Percentiles rank a stretch among this genome's conserved stretches.
These are phyloP conservation scores for Dicentrarchus labrax DNA, from an alignment of 2,113 vertebrate genomes.

Conservation along the genomic window DNA sequence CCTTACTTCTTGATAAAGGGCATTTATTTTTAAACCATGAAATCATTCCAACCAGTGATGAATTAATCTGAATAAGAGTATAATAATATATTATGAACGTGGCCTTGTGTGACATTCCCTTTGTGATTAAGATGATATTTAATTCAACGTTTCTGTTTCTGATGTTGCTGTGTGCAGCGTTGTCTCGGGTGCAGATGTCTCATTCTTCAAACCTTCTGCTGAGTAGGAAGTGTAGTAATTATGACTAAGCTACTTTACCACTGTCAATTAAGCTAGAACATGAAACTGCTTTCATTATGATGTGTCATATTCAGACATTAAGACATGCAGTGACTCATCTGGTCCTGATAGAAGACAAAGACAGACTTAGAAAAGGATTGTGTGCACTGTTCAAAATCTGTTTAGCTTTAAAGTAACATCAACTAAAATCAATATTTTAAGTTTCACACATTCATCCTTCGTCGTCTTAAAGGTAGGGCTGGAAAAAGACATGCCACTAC, in stretches of 20 bases:
- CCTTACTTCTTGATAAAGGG: neutral
- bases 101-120: neutral
- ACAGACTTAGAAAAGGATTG: neutral
- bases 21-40: neutral
- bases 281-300: constrained; percentile 10
- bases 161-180: constrained; percentile 2
- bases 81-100: neutral
- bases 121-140: neutral
- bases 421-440: neutral
- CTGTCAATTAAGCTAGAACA: constrained; percentile 23
- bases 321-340: neutral
- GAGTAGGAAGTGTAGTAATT: constrained; percentile 26
- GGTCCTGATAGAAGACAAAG: neutral
- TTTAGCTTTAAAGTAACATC: neutral
- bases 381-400: neutral
- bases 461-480: neutral
- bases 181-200: constrained; percentile 27
- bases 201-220: constrained; percentile 31
- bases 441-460: neutral
- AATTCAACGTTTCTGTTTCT: constrained; percentile 22
- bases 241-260: constrained; percentile 7
- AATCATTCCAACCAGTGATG: neutral
- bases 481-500: too few species aligned
- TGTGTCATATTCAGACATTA: constrained; percentile 6
- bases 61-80: neutral